Evolutionary conservation across 2,797 vertebrate genomes (phyloP).

Genomic region (Lateolabrax maculatus): DNA sequence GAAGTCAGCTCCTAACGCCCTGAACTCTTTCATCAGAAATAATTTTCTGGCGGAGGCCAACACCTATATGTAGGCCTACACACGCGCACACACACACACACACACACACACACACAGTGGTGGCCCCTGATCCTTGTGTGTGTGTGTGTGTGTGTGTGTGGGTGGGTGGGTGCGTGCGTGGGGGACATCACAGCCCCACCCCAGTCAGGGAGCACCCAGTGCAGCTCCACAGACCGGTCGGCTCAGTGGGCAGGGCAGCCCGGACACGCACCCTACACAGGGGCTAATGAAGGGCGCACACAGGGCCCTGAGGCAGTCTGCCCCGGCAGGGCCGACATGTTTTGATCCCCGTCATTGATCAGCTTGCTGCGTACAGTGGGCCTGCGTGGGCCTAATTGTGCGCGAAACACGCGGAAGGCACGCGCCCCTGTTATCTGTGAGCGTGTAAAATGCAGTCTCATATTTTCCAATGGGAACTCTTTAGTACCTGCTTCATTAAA

Average conservation of each 20-base stretch:
- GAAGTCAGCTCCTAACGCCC: background rate
- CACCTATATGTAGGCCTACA: constrained; percentile 22
- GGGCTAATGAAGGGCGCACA: constrained; percentile 66
- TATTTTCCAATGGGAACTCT: constrained; percentile 2
- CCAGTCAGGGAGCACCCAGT: constrained; percentile 77
- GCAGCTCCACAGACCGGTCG: constrained; percentile 26
- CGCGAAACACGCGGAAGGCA: constrained; percentile 15
- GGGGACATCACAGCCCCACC: constrained; percentile 81
- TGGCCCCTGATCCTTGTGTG: background rate
- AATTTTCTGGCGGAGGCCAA: constrained; percentile 4
- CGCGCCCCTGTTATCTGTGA: background rate
- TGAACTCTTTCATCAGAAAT: background rate
- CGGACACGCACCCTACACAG: constrained; percentile 47
- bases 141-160: background rate
- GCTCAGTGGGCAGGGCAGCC: constrained; percentile 41
- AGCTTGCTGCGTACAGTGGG: background rate
- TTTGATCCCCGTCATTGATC: constrained; percentile 5
- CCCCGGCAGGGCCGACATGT: background rate
- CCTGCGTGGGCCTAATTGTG: constrained; percentile 25
- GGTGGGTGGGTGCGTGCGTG: constrained; percentile 44
- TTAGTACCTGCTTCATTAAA: constrained; percentile 18
- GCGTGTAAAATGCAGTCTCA: background rate
- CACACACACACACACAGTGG: background rate
- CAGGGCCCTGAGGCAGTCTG: constrained; percentile 22
- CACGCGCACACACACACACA: background rate